phyloP scores from a whole-genome alignment of 2,888 invertebrate genomes.

The Schizaphis graminum region DNA sequence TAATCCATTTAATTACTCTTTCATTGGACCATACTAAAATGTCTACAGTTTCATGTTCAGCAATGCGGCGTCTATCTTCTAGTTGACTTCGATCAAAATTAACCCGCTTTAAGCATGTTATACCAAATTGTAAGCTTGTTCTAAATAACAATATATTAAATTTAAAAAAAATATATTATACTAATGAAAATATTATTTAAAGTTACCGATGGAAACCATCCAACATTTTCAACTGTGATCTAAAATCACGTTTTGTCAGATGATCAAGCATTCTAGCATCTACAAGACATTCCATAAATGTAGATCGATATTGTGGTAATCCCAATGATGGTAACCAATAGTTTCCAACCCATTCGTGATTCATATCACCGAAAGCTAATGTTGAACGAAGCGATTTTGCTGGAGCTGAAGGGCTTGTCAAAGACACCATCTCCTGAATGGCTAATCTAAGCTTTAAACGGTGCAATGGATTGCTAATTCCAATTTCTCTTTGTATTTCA shows the following conservation, averaged over 20 bases:
- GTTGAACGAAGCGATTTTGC: constrained; percentile 91
- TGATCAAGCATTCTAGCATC: constrained; percentile 99
- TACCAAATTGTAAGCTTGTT: constrained; percentile 97
- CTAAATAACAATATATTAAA: constrained; percentile 73
- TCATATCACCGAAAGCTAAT: constrained; percentile 99
- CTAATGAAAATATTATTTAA: background rate
- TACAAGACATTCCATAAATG: constrained; percentile 99
- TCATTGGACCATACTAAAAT: constrained; percentile 99
- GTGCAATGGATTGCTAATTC: constrained; percentile 90
- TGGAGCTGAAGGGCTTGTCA: constrained; percentile 98
- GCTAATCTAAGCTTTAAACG: constrained; percentile 96
- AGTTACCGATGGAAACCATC: constrained; percentile 96
- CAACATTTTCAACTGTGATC: constrained; percentile 98
- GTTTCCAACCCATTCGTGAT: constrained; percentile 99
- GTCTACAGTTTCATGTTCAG: constrained; percentile 86
- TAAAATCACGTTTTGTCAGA: constrained; percentile 95
- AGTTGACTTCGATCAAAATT: constrained; percentile 96
- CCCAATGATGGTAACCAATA: constrained; percentile 96
- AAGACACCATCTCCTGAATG: constrained; percentile 98
- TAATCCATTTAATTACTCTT: constrained; percentile 95
- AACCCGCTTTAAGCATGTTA: constrained; percentile 95
- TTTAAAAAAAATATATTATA: background rate
- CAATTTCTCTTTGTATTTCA: constrained; percentile 99
- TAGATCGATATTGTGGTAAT: constrained; percentile 96
- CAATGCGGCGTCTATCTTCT: constrained; percentile 91